A percentile compares a stretch with the other conserved stretches of the same genome.
phyloP scores from a whole-genome alignment of 2,113 vertebrate genomes.

The Poicephalus gulielmi region DNA sequence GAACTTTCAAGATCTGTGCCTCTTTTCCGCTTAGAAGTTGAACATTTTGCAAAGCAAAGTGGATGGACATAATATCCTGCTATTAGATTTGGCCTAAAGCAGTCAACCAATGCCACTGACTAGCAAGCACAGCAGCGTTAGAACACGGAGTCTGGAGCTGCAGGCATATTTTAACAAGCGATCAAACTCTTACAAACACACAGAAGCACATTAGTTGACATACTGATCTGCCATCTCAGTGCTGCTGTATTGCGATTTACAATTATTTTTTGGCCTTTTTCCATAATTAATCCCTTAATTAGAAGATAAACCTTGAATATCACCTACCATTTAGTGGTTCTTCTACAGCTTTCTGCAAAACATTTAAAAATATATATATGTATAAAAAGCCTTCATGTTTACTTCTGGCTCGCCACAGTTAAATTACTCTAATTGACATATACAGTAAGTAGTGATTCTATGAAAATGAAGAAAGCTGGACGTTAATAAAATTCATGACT shows the following conservation, averaged over 20 bases:
- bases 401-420: slow-evolving; percentile 68
- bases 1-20: background rate
- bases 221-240: background rate
- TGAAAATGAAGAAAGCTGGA: slow-evolving; percentile 60
- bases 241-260: background rate
- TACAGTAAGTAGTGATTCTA: slow-evolving; percentile 72
- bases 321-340: slow-evolving; percentile 85
- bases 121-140: background rate
- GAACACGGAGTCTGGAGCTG: background rate
- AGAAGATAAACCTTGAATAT: slow-evolving; percentile 61
- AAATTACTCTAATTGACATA: slow-evolving; percentile 74
- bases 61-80: background rate
- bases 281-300: slow-evolving; percentile 13
- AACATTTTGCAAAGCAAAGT: background rate
- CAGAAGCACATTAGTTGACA: background rate
- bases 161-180: background rate
- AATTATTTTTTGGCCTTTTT: background rate
- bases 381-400: slow-evolving; percentile 71
- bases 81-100: background rate
- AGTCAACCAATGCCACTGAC: background rate
- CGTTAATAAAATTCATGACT: slow-evolving; percentile 29
- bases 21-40: background rate
- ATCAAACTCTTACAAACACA: background rate
- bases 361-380: slow-evolving; percentile 79
- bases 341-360: slow-evolving; percentile 86